phyloP scores from a whole-genome alignment of 2,797 vertebrate genomes.

The Catharus ustulatus region DNA sequence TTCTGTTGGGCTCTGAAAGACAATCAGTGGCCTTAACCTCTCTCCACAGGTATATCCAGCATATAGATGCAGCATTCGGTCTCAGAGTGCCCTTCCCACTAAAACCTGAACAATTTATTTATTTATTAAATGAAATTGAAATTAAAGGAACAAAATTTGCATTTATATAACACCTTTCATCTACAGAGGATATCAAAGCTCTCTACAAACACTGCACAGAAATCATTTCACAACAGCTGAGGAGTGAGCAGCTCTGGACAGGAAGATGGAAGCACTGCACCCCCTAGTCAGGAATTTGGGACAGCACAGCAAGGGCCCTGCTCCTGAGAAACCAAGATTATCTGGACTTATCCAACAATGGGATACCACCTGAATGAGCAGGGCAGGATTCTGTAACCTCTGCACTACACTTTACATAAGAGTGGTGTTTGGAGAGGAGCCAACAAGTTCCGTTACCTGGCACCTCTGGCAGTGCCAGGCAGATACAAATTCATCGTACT shows the following conservation, averaged over 20 bases:
- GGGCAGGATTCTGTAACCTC: not conserved
- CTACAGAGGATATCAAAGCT: conserved; percentile 28
- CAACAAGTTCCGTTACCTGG: not conserved
- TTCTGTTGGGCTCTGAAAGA: conserved; percentile 49
- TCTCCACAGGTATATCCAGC: not conserved
- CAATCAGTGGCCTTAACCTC: conserved; percentile 50
- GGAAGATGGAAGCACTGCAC: not conserved
- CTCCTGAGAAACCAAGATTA: not conserved
- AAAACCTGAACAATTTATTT: conserved; percentile 18
- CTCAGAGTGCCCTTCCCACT: not conserved
- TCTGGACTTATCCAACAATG: not conserved
- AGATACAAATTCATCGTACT: not conserved
- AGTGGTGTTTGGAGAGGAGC: not conserved
- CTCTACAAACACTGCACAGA: not conserved
- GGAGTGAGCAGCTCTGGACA: not conserved
- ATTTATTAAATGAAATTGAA: conserved; percentile 57
- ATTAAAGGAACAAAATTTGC: conserved; percentile 44
- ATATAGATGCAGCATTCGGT: conserved; percentile 1
- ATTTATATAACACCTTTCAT: conserved; percentile 67
- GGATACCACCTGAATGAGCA: not conserved
- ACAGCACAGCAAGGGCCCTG: not conserved
- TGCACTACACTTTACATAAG: not conserved
- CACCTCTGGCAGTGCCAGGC: not conserved
- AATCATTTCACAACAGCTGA: not conserved
- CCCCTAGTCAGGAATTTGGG: rapidly evolving